A percentile compares a stretch with the other conserved stretches of the same genome.
Conservation (phyloP, 2,888 invertebrate species). For the Acholoe squamosa region DNA sequence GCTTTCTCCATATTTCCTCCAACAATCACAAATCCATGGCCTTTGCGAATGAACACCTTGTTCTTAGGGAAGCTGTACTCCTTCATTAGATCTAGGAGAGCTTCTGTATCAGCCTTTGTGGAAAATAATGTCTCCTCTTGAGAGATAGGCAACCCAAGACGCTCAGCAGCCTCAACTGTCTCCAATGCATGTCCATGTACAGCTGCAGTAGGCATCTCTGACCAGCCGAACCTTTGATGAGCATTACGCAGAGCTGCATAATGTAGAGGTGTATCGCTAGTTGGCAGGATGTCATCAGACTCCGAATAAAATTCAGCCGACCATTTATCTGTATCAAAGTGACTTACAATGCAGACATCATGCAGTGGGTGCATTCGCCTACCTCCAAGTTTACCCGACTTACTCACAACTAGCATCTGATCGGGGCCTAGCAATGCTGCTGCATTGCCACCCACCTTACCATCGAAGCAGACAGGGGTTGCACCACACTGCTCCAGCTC, state of each 20-base stretch:
- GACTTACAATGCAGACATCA: slow-evolving; percentile 68
- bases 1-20: slow-evolving; percentile 69
- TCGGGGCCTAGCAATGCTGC: slow-evolving; percentile 50
- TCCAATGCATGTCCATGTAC: slow-evolving; percentile 70
- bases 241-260: slow-evolving; percentile 55
- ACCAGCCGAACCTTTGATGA: slow-evolving; percentile 41
- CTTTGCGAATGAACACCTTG: slow-evolving; percentile 67
- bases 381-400: slow-evolving; percentile 67
- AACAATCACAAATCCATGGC: slow-evolving; percentile 74
- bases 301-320: slow-evolving; percentile 61
- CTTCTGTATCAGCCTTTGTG: slow-evolving; percentile 67
- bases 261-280: slow-evolving; percentile 70
- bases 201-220: slow-evolving; percentile 52
- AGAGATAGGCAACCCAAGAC: slow-evolving; percentile 66
- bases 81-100: slow-evolving; percentile 65
- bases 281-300: slow-evolving; percentile 63
- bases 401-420: slow-evolving; percentile 67
- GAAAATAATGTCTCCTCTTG: slow-evolving; percentile 69
- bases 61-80: slow-evolving; percentile 65
- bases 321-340: slow-evolving; percentile 66
- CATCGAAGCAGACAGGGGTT: slow-evolving; percentile 69
- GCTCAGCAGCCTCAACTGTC: slow-evolving; percentile 65
- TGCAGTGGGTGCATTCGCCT: slow-evolving; percentile 57
- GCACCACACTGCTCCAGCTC: slow-evolving; percentile 67
- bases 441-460: slow-evolving; percentile 69